These are phyloP conservation scores for Drosophila leonis DNA, from an alignment of 2,888 invertebrate genomes.

Conservation along the genomic window DNA sequence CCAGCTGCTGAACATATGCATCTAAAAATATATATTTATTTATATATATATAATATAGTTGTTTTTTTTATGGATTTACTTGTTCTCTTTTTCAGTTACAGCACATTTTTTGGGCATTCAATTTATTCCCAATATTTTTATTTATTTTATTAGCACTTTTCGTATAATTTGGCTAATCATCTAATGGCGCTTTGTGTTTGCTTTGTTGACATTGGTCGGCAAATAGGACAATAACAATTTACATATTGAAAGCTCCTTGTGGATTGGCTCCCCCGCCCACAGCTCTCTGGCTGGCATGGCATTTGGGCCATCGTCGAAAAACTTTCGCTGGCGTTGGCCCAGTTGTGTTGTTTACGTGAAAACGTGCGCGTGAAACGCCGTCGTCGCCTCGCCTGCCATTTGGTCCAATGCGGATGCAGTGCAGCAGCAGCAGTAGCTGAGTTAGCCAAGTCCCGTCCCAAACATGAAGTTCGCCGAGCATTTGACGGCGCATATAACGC, in stretches of 20 bases:
- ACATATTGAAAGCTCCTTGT: constrained; percentile 70
- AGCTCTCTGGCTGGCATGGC: constrained; percentile 16
- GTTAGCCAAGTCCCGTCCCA: constrained; percentile 6
- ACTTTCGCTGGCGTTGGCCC: constrained; percentile 72
- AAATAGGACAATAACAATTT: constrained; percentile 60
- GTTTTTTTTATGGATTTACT: not conserved
- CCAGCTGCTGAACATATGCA: constrained; percentile 1
- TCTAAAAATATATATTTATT: not conserved
- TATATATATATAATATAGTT: not conserved
- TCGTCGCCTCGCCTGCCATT: constrained; percentile 25
- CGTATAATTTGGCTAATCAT: constrained; percentile 9
- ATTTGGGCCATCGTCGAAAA: constrained; percentile 58
- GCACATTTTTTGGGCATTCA: not conserved
- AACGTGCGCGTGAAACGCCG: constrained; percentile 71
- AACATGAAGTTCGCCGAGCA: constrained; percentile 96
- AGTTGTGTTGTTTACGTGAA: constrained; percentile 78
- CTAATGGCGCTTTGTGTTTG: constrained; percentile 13
- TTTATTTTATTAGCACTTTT: not conserved
- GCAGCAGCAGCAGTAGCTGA: constrained; percentile 41
- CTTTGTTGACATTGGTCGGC: constrained; percentile 57
- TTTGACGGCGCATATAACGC: constrained; percentile 94
- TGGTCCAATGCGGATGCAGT: constrained; percentile 67
- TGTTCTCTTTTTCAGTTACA: not conserved
- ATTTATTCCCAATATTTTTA: not conserved
- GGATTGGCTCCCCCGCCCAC: not conserved